Base-by-base conservation (phyloP, 2,888 invertebrate species). In the Ethmia dodecea region DNA sequence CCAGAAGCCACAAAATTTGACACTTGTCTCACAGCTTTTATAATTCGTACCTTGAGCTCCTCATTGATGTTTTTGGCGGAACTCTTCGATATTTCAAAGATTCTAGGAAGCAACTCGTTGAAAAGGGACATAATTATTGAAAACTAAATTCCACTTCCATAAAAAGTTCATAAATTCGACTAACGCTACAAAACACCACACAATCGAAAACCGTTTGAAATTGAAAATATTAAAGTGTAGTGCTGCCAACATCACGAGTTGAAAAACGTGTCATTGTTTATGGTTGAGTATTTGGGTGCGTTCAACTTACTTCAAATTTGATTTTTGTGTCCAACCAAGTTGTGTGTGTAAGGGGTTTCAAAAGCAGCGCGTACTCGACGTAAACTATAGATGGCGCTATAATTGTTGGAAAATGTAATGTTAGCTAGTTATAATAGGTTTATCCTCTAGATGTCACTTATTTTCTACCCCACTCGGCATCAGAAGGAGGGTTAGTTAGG, bases 141-240 rank as follows among this genome's bases (percentile, higher is more conserved):
- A 18, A 40, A 46, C 54, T 65, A 62, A 60, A 57, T 57, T 53
- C 42, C 53, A 64, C 60, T 66, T 69, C 55, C 51, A 44, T 45
- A 52, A 55, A 30, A 54, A 54, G 47, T 57, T 55, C 38, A 32
- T 43, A 49, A 53, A 56, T 53, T 51, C 31, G 31, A n/a, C 9
- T 13, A 24, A 24, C 31, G 31, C 22, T 24, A 24, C 29, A 31
- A 31, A 24, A 31, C 31, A 31, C 22, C n/a, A 31, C 30, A 31
- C 30, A 30, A 24, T 31, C 31, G 31, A 80, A 81, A 83, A 81
- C 86, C 80, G 84, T 84, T 86, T 84, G 71, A 81, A 76, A 74
- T 80, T 77, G 67, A 69, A 77, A 70, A 80, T 75, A 74, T 79
- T 78, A 66, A 68, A 76, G 66, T 37, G 28, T 46, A 50, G 37